These are phyloP conservation scores for Solenopsis fugax DNA, from an alignment of 1,140 invertebrate species.

Conservation along the genomic window DNA sequence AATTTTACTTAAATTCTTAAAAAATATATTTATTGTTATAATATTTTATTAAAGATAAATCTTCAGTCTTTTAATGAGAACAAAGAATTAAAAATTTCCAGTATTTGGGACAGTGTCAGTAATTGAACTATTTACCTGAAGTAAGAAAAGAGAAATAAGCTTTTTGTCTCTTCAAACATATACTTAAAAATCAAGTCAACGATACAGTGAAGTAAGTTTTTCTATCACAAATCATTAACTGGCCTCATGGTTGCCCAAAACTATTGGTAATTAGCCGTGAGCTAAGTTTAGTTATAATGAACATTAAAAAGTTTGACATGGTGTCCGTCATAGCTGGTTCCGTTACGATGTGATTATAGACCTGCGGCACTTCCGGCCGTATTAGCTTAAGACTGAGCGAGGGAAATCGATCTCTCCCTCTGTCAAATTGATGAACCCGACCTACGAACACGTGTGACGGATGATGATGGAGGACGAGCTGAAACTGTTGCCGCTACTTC, in stretches of 20 bases:
- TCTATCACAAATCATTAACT: not conserved
- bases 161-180: not conserved
- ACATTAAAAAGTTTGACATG: not conserved
- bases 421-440: conserved; percentile 22
- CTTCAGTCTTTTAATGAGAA: no score
- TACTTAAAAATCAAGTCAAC: not conserved
- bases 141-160: no score
- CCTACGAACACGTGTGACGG: conserved; percentile 5
- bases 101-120: no score
- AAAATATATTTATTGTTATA: no score
- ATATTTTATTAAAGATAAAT: no score
- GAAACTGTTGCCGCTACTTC: conserved; percentile 14
- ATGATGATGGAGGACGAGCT: conserved; percentile 32
- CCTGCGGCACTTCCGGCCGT: not conserved
- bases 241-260: not conserved
- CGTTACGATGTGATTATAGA: conserved; percentile 26
- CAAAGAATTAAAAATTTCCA: no score
- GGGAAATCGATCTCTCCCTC: conserved; percentile 35
- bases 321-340: not conserved
- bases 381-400: not conserved
- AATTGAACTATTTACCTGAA: no score
- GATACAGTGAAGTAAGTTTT: not conserved
- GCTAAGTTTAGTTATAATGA: not conserved
- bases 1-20: no score
- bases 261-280: not conserved